Evolutionary conservation across 2,888 invertebrate species (phyloP), one percentile per base, ranked within the genome.

Genomic region (Drosophila limbata): DNA sequence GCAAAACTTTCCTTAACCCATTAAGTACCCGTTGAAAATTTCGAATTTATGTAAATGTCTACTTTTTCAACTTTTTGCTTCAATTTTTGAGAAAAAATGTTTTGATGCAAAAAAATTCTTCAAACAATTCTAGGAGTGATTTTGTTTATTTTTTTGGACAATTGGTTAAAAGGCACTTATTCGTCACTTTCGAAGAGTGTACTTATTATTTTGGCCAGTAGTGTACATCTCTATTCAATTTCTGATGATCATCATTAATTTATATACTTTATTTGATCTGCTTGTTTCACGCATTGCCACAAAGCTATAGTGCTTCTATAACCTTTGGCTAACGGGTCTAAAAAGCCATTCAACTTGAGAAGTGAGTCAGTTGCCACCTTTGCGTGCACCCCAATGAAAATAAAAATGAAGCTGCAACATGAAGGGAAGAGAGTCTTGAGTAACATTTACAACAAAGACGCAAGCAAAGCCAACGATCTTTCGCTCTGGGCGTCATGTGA

Each of bases 301-400:
- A 9, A 19, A 35, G 9, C 8, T 21, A 10, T 15, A 47, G n/a
- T 1, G 28, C 47, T 28, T 6, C 13, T 3, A 2, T 6, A 8
- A 1, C 28, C 19, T 50, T 33, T 8, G 2, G 17, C 1, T 35
- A 35, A 6, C 3, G 33, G 9, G 33, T 19, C 35, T 50, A 9
- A 50, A 50, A 51, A 62, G 40, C 44, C 76, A 57, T 75, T 77
- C 79, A 75, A 79, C 79, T 63, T 51, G 55, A 3, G n/a, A 44
- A 13, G 47, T 73, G 67, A 77, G 35, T 77, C 64, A 69, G 52
- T 47, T 68, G 75, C 37, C 69, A 73, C 78, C 74, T 77, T 59
- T 40, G 68, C 57, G 73, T 77, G 75, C 74, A 57, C 51, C 69
- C 69, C 39, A 44, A 15, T 35, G 57, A 15, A 37, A 53, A 8